Conservation (phyloP, 2,113 vertebrate species). For the Sphyrna mokarran region DNA sequence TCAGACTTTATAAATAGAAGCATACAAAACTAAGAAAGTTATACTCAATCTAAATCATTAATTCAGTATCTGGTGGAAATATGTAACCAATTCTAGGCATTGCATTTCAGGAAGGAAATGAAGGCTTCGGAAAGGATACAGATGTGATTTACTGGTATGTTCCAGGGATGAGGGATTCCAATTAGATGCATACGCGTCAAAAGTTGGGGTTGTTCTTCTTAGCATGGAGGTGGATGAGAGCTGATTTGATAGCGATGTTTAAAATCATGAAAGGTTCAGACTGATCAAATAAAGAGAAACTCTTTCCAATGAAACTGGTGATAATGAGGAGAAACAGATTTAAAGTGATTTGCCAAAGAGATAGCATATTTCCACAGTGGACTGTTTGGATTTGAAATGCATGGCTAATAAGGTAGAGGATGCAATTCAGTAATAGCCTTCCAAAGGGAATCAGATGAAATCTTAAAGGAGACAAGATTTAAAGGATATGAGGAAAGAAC, state of each 20-base stretch:
- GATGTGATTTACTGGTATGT: background rate
- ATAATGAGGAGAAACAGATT: background rate
- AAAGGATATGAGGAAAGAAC: background rate
- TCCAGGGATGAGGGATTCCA: background rate
- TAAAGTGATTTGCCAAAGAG: background rate
- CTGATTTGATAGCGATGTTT: background rate
- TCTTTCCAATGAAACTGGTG: background rate
- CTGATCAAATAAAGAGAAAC: background rate
- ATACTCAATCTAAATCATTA: background rate
- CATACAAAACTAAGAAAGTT: background rate
- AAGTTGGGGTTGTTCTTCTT: too few relatives aligned
- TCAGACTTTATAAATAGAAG: background rate
- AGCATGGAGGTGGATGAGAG: too few relatives aligned
- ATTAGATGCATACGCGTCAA: too few relatives aligned
- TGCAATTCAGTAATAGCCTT: background rate
- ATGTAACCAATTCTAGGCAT: background rate
- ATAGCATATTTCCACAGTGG: background rate
- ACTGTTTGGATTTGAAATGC: background rate
- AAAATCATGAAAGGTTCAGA: too few relatives aligned
- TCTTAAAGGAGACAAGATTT: background rate
- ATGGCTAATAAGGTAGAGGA: background rate
- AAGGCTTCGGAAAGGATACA: background rate
- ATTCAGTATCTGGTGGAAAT: background rate
- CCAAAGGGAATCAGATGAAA: background rate
- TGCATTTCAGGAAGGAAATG: background rate